These are phyloP conservation scores for Peromyscus attwateri DNA, from an alignment of 2,797 vertebrate species.

Conservation along the genomic window DNA sequence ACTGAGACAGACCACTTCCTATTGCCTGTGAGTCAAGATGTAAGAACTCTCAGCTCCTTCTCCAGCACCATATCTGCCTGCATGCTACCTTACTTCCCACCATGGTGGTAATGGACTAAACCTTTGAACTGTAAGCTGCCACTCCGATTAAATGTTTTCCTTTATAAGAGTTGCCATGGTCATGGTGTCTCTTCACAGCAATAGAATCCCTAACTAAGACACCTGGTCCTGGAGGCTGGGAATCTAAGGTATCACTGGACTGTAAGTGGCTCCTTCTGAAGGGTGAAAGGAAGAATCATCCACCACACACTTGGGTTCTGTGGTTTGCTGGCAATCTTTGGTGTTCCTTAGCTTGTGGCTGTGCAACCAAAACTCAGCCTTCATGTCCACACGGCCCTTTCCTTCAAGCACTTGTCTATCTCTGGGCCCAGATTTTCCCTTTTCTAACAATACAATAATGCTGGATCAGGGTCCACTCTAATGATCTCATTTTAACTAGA, in stretches of 20 bases:
- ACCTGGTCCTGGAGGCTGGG: background rate
- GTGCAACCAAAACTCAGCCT: background rate
- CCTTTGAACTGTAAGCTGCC: background rate
- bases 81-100: background rate
- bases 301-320: background rate
- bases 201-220: background rate
- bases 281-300: background rate
- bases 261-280: background rate
- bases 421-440: background rate
- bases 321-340: background rate
- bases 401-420: background rate
- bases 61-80: background rate
- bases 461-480: background rate
- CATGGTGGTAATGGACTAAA: background rate
- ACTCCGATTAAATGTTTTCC: background rate
- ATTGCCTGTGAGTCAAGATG: background rate
- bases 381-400: background rate
- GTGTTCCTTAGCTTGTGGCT: background rate
- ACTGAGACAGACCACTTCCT: background rate
- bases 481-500: background rate
- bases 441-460: background rate
- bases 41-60: background rate
- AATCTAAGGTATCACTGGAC: background rate
- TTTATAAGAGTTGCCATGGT: background rate
- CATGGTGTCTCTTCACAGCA: background rate